Base-by-base conservation (phyloP, 2,797 vertebrate species). In the Eurystomus glaucurus region DNA sequence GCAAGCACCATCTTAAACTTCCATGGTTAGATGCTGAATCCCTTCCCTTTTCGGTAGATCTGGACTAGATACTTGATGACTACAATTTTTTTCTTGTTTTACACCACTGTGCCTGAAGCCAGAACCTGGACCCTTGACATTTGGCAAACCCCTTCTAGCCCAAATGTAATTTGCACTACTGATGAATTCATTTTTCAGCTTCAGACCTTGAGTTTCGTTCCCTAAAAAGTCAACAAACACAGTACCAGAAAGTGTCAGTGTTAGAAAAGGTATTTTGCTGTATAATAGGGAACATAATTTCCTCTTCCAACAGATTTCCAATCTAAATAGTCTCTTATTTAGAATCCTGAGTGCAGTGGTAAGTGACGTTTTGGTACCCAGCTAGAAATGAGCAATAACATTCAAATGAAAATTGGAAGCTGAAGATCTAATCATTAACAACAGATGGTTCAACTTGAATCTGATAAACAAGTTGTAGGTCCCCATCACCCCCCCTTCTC, bases 381-480 rank as follows among this genome's bases (percentile, higher is more conserved):
- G 25, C 96, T 98, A 98, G 97, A 98, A 98, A 97, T 96, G 96
- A 98, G 98, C 98, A 98, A 98, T 98, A 98, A 98, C 96, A 97
- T 98, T 98, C 97, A 97, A 98, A 98, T 51, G 96, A 98, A 98
- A 98, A 98, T 98, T 98, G 97, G 97, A 98, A 98, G 95, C 96
- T 97, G 97, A 98, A 98, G 97, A 98, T 98, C 96, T 98, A 97
- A 98, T 98, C 97, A 98, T 98, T 98, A 98, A 97, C 96, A 98
- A 97, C 98, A 98, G 98, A 98, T 98, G 98, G 96, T 96, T 98
- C 96, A 96, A 96, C 95, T 96, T 97, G 81, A 35, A 35, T 35
- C 35, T 35, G 35, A 35, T 35, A 35, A 35, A 98, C 97, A 98
- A 96, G 92, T 97, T 97, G 93, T 75, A 93, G 86, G 88, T 93